Evolutionary conservation across 2,797 vertebrate genomes (phyloP), one percentile per base, ranked within the genome.

Genomic region (Enteromius thamalakanensis): DNA sequence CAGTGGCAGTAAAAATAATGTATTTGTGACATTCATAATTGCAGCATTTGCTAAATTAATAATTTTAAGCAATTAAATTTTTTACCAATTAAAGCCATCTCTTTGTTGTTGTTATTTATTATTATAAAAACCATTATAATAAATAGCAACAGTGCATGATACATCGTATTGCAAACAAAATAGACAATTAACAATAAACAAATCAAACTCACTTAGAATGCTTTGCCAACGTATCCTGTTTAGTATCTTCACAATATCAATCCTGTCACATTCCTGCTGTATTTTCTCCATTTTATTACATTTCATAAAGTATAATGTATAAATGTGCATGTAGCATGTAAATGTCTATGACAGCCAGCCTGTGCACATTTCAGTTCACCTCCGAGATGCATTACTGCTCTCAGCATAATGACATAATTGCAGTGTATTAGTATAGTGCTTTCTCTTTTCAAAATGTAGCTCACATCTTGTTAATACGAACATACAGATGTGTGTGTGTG

Each of bases 401-500:
- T 40, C n/a, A 6, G 32, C 58, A 40, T 58, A 80, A 71, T 80
- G 10, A 32, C 49, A 47, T 55, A 82, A 82, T 75, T 55, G 29
- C 80, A 65, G 47, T 67, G 71, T 32, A 76, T 65, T 82, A 67
- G 10, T 15, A 12, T 29, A 70, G 23, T 19, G 80, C 70, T 65
- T 72, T 47, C n/a, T 80, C 47, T 34, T 69, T 71, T 62, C 21
- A 58, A 32, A 81, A 72, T 64, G 21, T 26, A 81, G 42, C 42
- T 6, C 32, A 29, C 29, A 51, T 85, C 6, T 55, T 6, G n/a
- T 32, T 34, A 4, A 77, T 76, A 10, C 4, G 47, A 76, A 68
- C 64, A 34, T 69, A 23, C 47, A 40, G 47, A 1, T 53, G 23
- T 47, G 29, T 37, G 34, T 82, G 10, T 76, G 49, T 65, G 53